These are phyloP conservation scores for Dryadula phaetusa DNA, from an alignment of 2,888 invertebrate species.

Conservation along the genomic window DNA sequence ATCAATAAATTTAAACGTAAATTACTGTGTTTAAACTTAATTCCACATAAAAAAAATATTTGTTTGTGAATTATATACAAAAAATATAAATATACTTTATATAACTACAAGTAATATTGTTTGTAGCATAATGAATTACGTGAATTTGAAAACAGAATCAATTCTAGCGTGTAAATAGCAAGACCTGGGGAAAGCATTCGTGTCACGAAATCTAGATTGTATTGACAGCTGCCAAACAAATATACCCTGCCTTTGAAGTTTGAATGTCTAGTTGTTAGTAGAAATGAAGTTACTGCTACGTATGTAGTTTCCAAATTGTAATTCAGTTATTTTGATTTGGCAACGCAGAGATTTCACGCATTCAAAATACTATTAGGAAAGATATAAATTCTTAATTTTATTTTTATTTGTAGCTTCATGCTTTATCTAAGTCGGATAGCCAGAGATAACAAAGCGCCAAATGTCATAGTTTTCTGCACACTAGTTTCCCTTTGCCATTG, in stretches of 20 bases:
- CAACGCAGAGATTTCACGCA: not conserved
- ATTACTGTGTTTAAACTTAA: no score
- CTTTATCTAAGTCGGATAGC: no score
- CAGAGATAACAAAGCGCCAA: no score
- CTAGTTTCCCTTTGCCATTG: no score
- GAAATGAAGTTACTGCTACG: not conserved
- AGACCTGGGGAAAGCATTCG: constrained; percentile 19
- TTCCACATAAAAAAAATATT: no score
- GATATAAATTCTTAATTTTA: no score
- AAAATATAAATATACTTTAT: not conserved
- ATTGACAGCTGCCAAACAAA: constrained; percentile 6
- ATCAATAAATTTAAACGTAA: no score
- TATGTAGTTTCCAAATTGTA: not conserved
- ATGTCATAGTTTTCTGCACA: no score
- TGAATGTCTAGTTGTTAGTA: not conserved
- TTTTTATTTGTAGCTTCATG: no score
- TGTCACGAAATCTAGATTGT: constrained; percentile 26
- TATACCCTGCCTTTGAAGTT: constrained; percentile 7
- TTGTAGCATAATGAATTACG: not conserved
- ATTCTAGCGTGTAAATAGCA: not conserved
- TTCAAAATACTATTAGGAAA: no score
- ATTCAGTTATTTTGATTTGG: not conserved
- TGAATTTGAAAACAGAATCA: not conserved
- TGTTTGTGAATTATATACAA: not conserved
- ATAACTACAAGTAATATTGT: not conserved